Percentiles rank a stretch among this genome's conserved stretches.
phyloP scores from a whole-genome alignment of 2,888 invertebrate genomes.

The Atrina japonica region DNA sequence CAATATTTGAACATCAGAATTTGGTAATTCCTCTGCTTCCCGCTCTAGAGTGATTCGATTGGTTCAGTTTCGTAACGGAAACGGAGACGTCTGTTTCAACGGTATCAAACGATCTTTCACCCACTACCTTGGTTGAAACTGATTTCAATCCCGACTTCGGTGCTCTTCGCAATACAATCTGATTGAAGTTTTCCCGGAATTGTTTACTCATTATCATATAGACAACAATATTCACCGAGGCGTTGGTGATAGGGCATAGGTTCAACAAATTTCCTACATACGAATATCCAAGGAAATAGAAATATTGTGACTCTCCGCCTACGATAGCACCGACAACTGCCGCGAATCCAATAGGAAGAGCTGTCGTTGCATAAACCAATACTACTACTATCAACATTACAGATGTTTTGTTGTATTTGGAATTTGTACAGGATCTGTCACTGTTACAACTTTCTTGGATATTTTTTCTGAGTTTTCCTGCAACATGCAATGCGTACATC shows the following conservation, averaged over 20 bases:
- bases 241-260: conserved; percentile 8
- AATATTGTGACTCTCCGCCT: conserved; percentile 10
- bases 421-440: not conserved
- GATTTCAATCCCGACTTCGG: too few relatives aligned
- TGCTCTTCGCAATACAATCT: too few relatives aligned
- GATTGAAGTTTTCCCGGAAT: not conserved
- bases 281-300: conserved; percentile 12
- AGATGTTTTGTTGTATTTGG: conserved; percentile 5
- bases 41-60: too few relatives aligned
- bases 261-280: conserved; percentile 14
- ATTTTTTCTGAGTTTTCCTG: conserved; percentile 4
- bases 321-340: conserved; percentile 4
- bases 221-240: conserved; percentile 4
- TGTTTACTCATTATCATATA: conserved; percentile 2
- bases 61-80: too few relatives aligned
- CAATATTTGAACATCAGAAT: too few relatives aligned
- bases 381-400: not conserved
- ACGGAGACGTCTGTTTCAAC: too few relatives aligned
- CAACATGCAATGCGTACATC: conserved; percentile 4
- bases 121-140: too few relatives aligned
- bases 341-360: conserved; percentile 7
- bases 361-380: conserved; percentile 6
- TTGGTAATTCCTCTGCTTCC: too few relatives aligned
- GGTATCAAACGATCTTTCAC: too few relatives aligned
- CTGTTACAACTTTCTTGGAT: not conserved